These are phyloP conservation scores for Syngnathus scovelli DNA, from an alignment of 2,113 vertebrate species.

Conservation along the genomic window DNA sequence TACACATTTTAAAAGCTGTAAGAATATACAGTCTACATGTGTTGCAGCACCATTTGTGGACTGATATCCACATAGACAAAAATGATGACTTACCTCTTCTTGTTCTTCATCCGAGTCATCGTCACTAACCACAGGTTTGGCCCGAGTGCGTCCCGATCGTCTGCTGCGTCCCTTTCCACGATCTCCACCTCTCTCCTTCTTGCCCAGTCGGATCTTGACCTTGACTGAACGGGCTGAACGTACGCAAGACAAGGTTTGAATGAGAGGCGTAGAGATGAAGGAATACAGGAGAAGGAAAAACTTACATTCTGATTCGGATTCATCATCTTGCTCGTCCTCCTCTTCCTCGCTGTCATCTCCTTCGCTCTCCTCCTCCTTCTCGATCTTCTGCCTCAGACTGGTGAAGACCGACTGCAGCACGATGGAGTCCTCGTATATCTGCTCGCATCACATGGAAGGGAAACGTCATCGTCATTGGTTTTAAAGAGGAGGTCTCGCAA, in stretches of 20 bases:
- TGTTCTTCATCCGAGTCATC: slow-evolving; percentile 91
- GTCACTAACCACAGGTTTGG: slow-evolving; percentile 91
- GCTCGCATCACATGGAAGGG: slow-evolving; percentile 16
- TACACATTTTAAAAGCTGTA: too few species aligned
- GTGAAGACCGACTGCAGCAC: slow-evolving; percentile 91
- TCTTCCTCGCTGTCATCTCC: slow-evolving; percentile 87
- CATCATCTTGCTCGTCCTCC: slow-evolving; percentile 83
- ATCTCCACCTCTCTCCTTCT: slow-evolving; percentile 81
- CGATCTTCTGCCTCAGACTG: slow-evolving; percentile 86
- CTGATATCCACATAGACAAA: not conserved
- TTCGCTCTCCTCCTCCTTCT: slow-evolving; percentile 90
- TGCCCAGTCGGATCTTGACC: slow-evolving; percentile 88
- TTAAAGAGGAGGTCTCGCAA: not conserved
- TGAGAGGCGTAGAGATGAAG: too few species aligned
- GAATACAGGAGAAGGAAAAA: too few species aligned
- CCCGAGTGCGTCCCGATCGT: slow-evolving; percentile 78
- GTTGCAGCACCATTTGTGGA: too few species aligned
- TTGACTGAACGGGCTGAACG: slow-evolving; percentile 84
- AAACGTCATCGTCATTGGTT: not conserved
- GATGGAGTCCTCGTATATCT: slow-evolving; percentile 93
- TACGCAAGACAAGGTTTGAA: not conserved
- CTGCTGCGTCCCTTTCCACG: slow-evolving; percentile 78
- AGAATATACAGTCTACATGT: too few species aligned
- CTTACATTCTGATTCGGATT: slow-evolving; percentile 82
- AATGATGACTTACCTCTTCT: slow-evolving; percentile 77